Evolutionary conservation across 2,113 vertebrate species (phyloP).

Genomic region (Pterocles burchelli): DNA sequence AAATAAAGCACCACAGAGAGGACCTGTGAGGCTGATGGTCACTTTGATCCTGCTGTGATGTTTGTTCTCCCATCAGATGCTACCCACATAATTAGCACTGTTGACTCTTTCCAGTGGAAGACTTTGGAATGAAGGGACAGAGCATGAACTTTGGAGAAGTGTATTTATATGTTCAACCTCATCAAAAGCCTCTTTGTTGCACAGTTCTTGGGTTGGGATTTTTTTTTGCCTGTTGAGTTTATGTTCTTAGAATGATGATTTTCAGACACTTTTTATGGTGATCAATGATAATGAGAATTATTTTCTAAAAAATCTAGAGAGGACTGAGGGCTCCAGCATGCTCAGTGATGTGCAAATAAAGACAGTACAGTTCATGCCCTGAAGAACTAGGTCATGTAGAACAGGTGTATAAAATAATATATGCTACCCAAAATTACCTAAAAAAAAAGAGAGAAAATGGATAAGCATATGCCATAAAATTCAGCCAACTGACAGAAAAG

Average conservation of each 20-base stretch:
- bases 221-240: neutral
- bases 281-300: neutral
- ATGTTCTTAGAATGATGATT: neutral
- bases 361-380: neutral
- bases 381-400: neutral
- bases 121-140: neutral
- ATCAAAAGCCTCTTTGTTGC: neutral
- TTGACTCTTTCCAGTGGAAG: neutral
- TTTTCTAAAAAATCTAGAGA: neutral
- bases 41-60: neutral
- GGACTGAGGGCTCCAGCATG: neutral
- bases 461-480: neutral
- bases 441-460: neutral
- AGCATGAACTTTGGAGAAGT: neutral
- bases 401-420: neutral
- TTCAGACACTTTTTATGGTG: neutral
- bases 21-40: neutral
- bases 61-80: neutral
- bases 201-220: rapidly evolving
- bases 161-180: neutral
- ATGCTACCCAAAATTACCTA: neutral
- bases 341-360: neutral
- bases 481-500: neutral
- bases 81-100: neutral
- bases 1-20: neutral